Evolutionary conservation across 2,797 vertebrate species (phyloP), one percentile per base, ranked within the genome.

Genomic region (Clarias pachynema): DNA sequence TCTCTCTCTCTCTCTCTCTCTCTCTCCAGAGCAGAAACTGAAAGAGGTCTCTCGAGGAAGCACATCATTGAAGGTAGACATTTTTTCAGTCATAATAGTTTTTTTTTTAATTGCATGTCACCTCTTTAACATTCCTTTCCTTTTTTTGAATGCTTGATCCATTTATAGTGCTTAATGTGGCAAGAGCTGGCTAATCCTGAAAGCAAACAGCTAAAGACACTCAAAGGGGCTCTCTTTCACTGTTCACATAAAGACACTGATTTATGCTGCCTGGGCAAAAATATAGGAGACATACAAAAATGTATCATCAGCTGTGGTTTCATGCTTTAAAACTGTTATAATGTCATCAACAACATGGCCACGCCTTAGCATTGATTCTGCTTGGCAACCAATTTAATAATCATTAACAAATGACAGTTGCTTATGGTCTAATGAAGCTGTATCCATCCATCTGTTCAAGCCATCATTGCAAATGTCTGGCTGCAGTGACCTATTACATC

Each of bases 61-160:
- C 98, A 99, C 91, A 99, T 99, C 82, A 98, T 99, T 37, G 98
- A 99, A 98, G 98, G 98, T 99, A 94, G 24, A 79, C 86, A 78
- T 85, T 89, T 87, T 87, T 20, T 83, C 89, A 82, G 29, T 85
- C 89, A 87, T 87, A 37, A 78, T 37, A 37, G 29, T 2, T 60
- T 40, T 56, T 56, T 40, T 26, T 57, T 37, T 20, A 20, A 75
- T 22, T 75, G 73, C 49, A 57, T 26, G 24, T 15, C 4, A 3
- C n/a, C n/a, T 74, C 26, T 9, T 75, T 8, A 0, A 57, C 16
- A 20, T 31, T 56, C 49, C 16, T 31, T 31, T 31, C 26, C n/a
- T 20, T 49, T 49, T 57, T 56, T 57, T 56, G 20, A 18, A 31
- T 75, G 49, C 56, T 20, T 75, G 7, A 75, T 20, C 73, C 49